Conservation (phyloP, 1,140 invertebrate species). For the Metaphire vulgaris region DNA sequence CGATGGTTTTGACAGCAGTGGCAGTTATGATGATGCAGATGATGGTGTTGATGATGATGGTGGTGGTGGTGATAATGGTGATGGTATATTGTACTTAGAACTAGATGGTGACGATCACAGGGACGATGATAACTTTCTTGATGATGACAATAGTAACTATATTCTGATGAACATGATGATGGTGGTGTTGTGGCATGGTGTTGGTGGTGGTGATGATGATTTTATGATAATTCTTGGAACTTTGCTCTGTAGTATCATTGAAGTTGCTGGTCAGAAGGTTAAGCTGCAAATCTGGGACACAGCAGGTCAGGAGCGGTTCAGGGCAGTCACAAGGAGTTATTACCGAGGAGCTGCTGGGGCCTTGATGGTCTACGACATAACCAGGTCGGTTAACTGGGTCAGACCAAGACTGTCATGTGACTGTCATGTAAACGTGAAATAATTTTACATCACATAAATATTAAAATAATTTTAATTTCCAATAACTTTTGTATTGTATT, state of each 20-base stretch:
- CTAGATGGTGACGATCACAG: no score
- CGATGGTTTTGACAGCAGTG: neutral
- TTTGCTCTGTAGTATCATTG: constrained; percentile 70
- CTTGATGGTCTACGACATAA: constrained; percentile 99
- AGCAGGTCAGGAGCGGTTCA: constrained; percentile 60
- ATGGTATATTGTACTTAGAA: neutral
- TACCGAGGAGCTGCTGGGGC: constrained; percentile 97
- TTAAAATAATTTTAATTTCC: no score
- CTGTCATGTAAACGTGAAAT: no score
- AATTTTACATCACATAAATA: no score
- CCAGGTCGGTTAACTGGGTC: constrained; percentile 46
- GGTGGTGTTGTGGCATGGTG: neutral
- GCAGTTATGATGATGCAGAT: neutral
- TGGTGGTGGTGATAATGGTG: neutral
- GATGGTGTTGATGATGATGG: neutral
- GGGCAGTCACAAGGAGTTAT: constrained; percentile 96
- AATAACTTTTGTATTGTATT: no score
- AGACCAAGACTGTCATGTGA: no score
- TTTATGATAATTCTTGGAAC: neutral
- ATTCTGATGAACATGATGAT: neutral
- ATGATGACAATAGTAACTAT: neutral
- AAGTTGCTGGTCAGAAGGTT: constrained; percentile 97
- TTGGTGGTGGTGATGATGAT: neutral
- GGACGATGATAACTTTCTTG: neutral
- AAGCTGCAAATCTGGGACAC: constrained; percentile 95